Conservation (phyloP, 2,888 invertebrate genomes). For the Nymphalis polychloros region DNA sequence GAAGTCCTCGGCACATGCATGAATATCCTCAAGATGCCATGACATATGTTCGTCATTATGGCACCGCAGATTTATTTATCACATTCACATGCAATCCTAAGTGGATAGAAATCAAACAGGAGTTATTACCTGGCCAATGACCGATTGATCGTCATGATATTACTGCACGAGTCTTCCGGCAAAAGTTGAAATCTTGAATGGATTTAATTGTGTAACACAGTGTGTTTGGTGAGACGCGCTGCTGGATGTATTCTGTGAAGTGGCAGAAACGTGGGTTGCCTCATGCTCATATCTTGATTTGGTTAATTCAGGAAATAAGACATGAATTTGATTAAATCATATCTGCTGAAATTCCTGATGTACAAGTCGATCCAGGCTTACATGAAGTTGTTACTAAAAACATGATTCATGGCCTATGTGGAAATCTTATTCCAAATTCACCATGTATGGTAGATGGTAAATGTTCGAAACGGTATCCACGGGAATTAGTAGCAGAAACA, state of each 20-base stretch:
- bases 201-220: conserved; percentile 37
- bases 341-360: conserved; percentile 40
- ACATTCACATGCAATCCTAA: conserved; percentile 17
- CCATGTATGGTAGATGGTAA: conserved; percentile 38
- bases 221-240: conserved; percentile 40
- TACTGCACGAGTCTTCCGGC: conserved; percentile 40
- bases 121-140: conserved; percentile 37
- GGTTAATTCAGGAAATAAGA: conserved; percentile 39
- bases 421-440: conserved; percentile 32
- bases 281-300: conserved; percentile 39
- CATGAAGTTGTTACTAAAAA: conserved; percentile 37
- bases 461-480: conserved; percentile 35
- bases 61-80: conserved; percentile 45
- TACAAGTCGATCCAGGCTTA: conserved; percentile 33
- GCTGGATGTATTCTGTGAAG: conserved; percentile 42
- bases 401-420: conserved; percentile 42
- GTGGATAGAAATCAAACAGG: conserved; percentile 45
- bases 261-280: conserved; percentile 42
- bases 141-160: conserved; percentile 47
- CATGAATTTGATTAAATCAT: conserved; percentile 41
- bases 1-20: conserved; percentile 43
- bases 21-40: conserved; percentile 47
- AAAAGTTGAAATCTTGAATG: conserved; percentile 41
- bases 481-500: conserved; percentile 34
- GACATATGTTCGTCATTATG: conserved; percentile 50